Evolutionary conservation across 2,888 invertebrate genomes (phyloP), one percentile per base, ranked within the genome.

Genomic region (Holacanthella duospinosa): DNA sequence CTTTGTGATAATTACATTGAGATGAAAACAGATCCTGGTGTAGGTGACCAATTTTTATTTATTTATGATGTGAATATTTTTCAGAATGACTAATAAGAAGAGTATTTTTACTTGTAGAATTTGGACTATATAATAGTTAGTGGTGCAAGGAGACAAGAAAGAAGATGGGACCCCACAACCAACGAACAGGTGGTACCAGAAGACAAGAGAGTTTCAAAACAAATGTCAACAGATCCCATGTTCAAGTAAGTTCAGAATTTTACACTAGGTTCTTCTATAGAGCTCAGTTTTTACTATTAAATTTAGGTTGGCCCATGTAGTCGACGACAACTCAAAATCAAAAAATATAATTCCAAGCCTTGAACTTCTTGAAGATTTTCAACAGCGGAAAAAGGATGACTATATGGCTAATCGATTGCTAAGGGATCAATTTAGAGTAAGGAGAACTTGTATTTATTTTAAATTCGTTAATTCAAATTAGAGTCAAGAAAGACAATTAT

Each of bases 1-100:
- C 80, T 99, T 3, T 95, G 99, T 77, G 89, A 94, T 76, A 97
- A 95, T 78, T 89, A 97, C 78, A 92, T 95, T 81, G 91, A 93
- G 77, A 99, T 99, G 67, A 92, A 95, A 79, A 97, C 97, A 19
- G 99, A 99, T 82, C 99, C 99, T 63, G 93, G 86, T 64, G 92
- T 92, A 82, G 81, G 83, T 80, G 68, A 48, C n/a, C n/a, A 28
- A n/a, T n/a, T n/a, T n/a, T n/a, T n/a, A n/a, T n/a, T 4, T 53
- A n/a, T 44, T 6, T 24, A 59, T 58, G 58, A 24, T 55, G 3
- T 43, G n/a, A 21, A 25, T 21, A 16, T 58, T 58, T 9, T 4
- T 36, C 24, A 12, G 21, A 24, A 58, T 44, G 19, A 44, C n/a
- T n/a, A 16, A 19, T 59, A 3, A 43, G 43, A 4, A 43, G 43